Evolutionary conservation across 2,797 vertebrate genomes (phyloP), one percentile per base, ranked within the genome.

Genomic region (Schizothorax lantsangensis): DNA sequence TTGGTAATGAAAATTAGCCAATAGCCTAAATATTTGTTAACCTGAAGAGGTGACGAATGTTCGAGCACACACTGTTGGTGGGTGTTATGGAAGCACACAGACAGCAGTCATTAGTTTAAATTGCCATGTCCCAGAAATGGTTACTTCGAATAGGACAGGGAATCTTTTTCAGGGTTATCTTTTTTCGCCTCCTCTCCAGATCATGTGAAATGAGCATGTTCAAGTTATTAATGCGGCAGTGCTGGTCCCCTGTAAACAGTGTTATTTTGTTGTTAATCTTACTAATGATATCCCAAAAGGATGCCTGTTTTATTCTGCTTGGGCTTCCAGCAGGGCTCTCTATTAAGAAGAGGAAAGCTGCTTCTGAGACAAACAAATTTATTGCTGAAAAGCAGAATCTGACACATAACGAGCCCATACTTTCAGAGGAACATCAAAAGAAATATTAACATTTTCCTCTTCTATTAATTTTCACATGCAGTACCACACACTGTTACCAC

Each of bases 211-310:
- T 89, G 79, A 74, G 80, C 80, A 79, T 91, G 89, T 84, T 89
- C 87, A 88, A 90, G 87, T 92, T 91, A 90, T 81, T 88, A 88
- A 73, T 74, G 66, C 84, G 49, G 88, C 73, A 85, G 87, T 77
- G 84, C 90, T 91, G 86, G 79, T 91, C 91, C 79, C 87, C 89
- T 89, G 92, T 91, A 93, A 91, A 91, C 90, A 85, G 57, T 79
- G 72, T 88, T 92, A 88, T 91, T 92, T 92, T 89, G 83, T 86
- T 90, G 86, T 84, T 93, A 92, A 92, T 93, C 92, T 92, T 90
- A 88, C 92, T 94, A 94, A 94, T 95, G 92, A 93, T 88, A 91
- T 93, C 92, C 90, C 91, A 86, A 87, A 93, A 91, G 90, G 88
- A 88, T 88, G 72, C 15, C 4, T 36, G 49, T 78, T 85, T 77